Evolutionary conservation across 2,888 invertebrate genomes (phyloP).

Genomic region (Campaea margaritaria): DNA sequence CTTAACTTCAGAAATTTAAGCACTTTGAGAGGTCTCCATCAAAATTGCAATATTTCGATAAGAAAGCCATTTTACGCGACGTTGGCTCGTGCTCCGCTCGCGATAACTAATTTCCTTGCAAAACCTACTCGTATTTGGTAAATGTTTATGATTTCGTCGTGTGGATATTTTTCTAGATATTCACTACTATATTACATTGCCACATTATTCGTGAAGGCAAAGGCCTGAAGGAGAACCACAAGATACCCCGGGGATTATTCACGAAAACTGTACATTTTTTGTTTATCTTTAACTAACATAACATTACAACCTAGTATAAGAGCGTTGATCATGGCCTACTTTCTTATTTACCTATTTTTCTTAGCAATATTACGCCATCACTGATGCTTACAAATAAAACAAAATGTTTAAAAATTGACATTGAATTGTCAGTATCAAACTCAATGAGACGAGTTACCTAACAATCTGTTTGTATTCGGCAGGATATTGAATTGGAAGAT

Average conservation of each 20-base stretch:
- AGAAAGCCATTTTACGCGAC: conserved; percentile 14
- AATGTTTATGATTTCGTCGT: conserved; percentile 4
- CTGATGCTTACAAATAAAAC: conserved; percentile 18
- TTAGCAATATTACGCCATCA: conserved; percentile 35
- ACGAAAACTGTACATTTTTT: no score
- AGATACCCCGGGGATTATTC: no score
- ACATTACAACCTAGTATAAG: neutral
- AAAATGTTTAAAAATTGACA: conserved; percentile 2
- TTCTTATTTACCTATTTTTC: conserved; percentile 61
- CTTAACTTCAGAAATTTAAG: conserved; percentile 16
- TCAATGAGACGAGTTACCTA: conserved; percentile 19
- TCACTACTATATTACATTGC: neutral
- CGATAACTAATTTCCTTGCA: conserved; percentile 17
- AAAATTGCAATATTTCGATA: conserved; percentile 19
- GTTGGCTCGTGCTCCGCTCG: conserved; percentile 18
- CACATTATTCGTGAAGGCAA: no score
- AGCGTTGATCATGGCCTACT: conserved; percentile 69
- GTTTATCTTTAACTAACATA: no score
- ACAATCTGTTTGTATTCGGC: conserved; percentile 26
- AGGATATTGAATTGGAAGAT: conserved; percentile 46
- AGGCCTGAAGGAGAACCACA: no score
- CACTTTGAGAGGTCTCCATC: conserved; percentile 9
- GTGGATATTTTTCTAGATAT: neutral
- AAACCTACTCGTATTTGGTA: conserved; percentile 17
- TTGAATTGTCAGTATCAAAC: conserved; percentile 4